phyloP scores from a whole-genome alignment of 2,797 vertebrate genomes.

The Sebastes jordani region DNA sequence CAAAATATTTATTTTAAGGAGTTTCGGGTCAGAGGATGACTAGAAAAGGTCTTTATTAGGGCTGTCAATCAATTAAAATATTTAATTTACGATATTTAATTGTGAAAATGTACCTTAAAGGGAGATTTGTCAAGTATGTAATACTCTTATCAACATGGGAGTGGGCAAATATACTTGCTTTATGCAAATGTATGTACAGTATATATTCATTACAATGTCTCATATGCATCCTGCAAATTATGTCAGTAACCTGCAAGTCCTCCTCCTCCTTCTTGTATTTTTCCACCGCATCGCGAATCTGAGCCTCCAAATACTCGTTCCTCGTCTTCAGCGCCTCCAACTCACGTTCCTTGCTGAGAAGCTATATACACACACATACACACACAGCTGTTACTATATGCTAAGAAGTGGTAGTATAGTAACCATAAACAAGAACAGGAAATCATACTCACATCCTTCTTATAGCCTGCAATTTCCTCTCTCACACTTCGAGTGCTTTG shows the following conservation, averaged over 20 bases:
- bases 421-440: background rate
- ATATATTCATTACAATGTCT: background rate
- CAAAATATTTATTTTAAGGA: background rate
- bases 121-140: no score
- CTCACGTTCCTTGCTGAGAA: conserved; percentile 80
- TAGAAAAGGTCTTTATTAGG: background rate
- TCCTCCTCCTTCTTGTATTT: conserved; percentile 68
- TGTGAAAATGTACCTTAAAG: no score
- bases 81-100: no score
- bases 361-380: conserved; percentile 58
- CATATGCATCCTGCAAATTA: background rate
- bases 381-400: background rate
- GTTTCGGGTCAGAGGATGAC: background rate
- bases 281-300: conserved; percentile 69
- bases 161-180: no score
- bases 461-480: conserved; percentile 76
- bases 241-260: conserved; percentile 56
- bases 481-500: conserved; percentile 79
- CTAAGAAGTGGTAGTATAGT: background rate
- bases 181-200: no score
- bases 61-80: no score
- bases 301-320: conserved; percentile 75
- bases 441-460: conserved; percentile 82
- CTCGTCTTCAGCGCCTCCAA: conserved; percentile 75
- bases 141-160: no score